Evolutionary conservation across 2,113 vertebrate genomes (phyloP).

Genomic region (Perca flavescens): DNA sequence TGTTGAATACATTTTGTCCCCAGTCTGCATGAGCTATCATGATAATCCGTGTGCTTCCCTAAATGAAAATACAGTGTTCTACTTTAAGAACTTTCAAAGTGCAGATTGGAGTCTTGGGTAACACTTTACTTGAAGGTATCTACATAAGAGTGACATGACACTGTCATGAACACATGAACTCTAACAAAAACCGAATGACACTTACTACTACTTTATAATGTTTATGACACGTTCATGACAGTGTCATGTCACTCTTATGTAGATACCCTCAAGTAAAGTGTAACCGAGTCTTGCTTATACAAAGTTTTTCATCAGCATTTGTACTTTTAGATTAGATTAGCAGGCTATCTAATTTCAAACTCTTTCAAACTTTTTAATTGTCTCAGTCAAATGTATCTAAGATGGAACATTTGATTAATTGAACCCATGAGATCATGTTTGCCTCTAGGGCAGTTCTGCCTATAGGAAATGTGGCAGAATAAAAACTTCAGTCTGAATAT

Average conservation of each 20-base stretch:
- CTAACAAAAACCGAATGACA: too few species aligned
- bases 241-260: too few species aligned
- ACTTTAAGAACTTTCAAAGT: neutral
- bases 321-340: neutral
- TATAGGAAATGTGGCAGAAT: neutral
- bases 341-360: neutral
- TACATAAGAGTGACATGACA: too few species aligned
- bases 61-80: neutral
- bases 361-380: neutral
- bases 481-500: constrained; percentile 7
- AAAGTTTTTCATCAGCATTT: neutral
- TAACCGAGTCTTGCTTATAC: neutral
- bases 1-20: neutral
- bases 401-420: neutral
- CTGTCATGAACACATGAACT: too few species aligned
- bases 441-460: neutral
- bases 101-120: neutral
- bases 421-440: neutral
- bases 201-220: too few species aligned
- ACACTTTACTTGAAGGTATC: too few species aligned
- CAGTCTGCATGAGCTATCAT: neutral
- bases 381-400: neutral
- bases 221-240: too few species aligned
- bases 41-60: neutral
- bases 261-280: too few species aligned